phyloP scores from a whole-genome alignment of 2,113 vertebrate genomes.

The Cricetomys ansorgei region DNA sequence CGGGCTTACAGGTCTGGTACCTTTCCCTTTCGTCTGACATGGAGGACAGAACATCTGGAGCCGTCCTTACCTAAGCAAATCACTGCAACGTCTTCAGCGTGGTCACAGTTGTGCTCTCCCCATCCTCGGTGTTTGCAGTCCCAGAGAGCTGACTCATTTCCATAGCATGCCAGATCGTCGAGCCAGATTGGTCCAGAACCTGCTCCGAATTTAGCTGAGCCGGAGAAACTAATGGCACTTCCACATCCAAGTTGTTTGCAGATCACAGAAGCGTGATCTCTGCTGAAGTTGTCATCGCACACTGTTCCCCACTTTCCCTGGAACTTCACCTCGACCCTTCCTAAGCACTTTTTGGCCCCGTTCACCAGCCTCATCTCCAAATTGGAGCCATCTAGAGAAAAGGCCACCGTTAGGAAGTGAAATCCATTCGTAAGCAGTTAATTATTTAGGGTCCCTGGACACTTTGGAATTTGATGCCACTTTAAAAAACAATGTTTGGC shows the following conservation, averaged over 20 bases:
- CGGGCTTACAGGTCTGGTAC: background rate
- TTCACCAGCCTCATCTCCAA: constrained; percentile 82
- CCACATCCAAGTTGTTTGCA: constrained; percentile 84
- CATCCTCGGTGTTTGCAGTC: constrained; percentile 81
- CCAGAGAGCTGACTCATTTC: constrained; percentile 85
- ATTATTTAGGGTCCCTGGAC: background rate
- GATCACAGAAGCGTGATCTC: constrained; percentile 82
- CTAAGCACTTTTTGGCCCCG: constrained; percentile 73
- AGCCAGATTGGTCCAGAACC: constrained; percentile 86
- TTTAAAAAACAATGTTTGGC: background rate
- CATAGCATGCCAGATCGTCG: constrained; percentile 79
- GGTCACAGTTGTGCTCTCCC: constrained; percentile 82
- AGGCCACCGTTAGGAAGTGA: background rate
- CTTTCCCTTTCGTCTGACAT: background rate
- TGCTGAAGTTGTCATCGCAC: constrained; percentile 85
- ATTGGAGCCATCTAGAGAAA: constrained; percentile 67
- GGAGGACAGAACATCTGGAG: background rate
- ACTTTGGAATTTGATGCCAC: background rate
- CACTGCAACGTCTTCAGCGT: constrained; percentile 83
- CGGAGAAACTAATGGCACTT: constrained; percentile 78
- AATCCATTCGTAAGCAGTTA: background rate
- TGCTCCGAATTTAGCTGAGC: constrained; percentile 81
- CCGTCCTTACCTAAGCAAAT: constrained; percentile 85
- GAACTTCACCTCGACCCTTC: constrained; percentile 86
- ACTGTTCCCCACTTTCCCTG: constrained; percentile 85